Conservation (phyloP, 2,888 invertebrate genomes). For the Pristionchus maxplancki region DNA sequence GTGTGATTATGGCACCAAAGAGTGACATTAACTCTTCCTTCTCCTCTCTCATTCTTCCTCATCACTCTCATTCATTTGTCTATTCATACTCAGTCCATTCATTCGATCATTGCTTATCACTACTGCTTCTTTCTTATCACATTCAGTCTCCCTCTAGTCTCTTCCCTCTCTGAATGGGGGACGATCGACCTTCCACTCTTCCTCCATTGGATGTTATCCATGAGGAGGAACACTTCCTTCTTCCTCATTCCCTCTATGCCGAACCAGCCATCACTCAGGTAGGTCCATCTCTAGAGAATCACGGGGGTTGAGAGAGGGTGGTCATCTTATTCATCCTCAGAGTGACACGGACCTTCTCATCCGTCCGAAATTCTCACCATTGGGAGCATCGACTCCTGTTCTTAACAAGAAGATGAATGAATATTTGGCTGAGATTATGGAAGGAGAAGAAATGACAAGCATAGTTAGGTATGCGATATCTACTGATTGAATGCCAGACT, state of each 20-base stretch:
- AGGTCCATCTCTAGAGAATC: neutral
- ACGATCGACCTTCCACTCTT: neutral
- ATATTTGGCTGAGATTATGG: slow-evolving; percentile 15
- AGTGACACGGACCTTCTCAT: slow-evolving; percentile 17
- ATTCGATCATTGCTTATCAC: slow-evolving; percentile 10
- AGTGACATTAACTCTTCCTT: neutral
- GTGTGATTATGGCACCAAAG: neutral
- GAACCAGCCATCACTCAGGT: slow-evolving; percentile 41
- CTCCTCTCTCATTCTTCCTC: neutral
- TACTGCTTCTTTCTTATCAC: neutral
- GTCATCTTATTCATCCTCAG: neutral
- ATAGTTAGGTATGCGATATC: neutral
- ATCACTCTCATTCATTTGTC: neutral
- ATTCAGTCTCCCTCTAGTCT: slow-evolving; percentile 43
- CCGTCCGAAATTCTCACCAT: neutral
- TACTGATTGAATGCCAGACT: no score
- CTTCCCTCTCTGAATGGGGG: slow-evolving; percentile 1
- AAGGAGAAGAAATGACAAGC: neutral
- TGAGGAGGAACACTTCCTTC: neutral
- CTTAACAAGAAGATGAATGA: neutral
- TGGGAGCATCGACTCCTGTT: slow-evolving; percentile 7
- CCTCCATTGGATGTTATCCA: neutral
- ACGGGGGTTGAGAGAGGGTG: neutral
- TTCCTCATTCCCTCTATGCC: slow-evolving; percentile 7
- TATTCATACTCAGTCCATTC: neutral